Conservation (phyloP, 2,888 invertebrate species). For the Trissolcus japonicus region DNA sequence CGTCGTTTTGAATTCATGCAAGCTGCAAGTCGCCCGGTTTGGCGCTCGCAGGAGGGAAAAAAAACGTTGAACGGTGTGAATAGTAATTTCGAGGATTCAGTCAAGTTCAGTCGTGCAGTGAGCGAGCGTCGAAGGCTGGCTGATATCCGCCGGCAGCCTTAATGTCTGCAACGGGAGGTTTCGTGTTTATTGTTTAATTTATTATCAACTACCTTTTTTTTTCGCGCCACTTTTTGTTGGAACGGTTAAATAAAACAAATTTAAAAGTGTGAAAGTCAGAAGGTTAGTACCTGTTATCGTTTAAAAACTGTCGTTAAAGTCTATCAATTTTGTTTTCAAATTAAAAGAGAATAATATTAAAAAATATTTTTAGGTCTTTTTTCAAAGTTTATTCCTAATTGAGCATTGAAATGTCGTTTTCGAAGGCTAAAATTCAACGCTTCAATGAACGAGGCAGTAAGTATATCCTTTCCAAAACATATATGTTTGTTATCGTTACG, state of each 20-base stretch:
- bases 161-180: constrained; percentile 12
- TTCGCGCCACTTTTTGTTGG: neutral
- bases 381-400: neutral
- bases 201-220: neutral
- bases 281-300: too few species aligned
- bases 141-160: constrained; percentile 21
- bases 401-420: constrained; percentile 77
- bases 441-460: constrained; percentile 79
- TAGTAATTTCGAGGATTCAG: constrained; percentile 29
- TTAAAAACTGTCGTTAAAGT: too few species aligned
- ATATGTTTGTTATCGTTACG: constrained; percentile 6
- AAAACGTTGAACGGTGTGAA: constrained; percentile 49
- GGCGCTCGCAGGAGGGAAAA: constrained; percentile 37
- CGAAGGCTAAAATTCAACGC: constrained; percentile 79
- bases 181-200: neutral
- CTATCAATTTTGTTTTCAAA: too few species aligned
- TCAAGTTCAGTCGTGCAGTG: constrained; percentile 37
- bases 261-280: too few species aligned
- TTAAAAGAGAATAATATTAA: too few species aligned
- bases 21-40: constrained; percentile 38
- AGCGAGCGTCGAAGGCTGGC: constrained; percentile 18
- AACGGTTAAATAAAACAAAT: neutral
- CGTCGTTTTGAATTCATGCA: constrained; percentile 44
- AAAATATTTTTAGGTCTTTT: too few species aligned
- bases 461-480: constrained; percentile 61